Base-by-base conservation (phyloP, 2,113 vertebrate genomes). In the Cyprinodon tularosa region DNA sequence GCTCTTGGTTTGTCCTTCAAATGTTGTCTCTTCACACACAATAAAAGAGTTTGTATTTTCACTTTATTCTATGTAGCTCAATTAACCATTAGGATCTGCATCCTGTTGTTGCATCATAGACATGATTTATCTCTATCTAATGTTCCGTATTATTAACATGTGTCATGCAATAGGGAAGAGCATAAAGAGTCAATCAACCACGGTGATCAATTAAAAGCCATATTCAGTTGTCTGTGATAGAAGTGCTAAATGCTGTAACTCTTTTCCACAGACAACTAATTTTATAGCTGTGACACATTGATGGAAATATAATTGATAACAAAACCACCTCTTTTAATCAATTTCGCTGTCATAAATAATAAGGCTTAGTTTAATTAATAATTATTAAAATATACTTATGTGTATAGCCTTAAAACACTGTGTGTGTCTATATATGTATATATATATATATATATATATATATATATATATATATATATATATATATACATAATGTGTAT, bases 301-400 rank as follows among this genome's bases (percentile, higher is more conserved):
- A 17, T 76, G 45, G 36, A 67, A 45, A 77, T 45, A 37, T 22
- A 72, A 74, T 10, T 44, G 42, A 11, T 53, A 40, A 47, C 62
- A 38, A 68, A 77, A 65, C 60, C 62, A 67, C 42, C 59, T 59
- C 42, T 62, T 63, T 65, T 77, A 61, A 83, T 71, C 69, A 64
- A 75, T 78, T 78, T 73, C 71, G 84, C 29, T 68, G 61, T 84
- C 66, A 72, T 71, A 66, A 85, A 84, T 71, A 57, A 83, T 12
- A 45, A 68, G 62, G 86, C 57, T 82, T 79, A 62, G 10, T 72
- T 74, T 66, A n/a, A 61, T 87, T 88, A 91, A 90, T 90, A 91
- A 88, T 42, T 90, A 86, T 89, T 88, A 75, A 89, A 84, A 87
- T 12, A 66, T 70, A 53, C 4, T 67, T 80, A 65, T 89, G 89